phyloP scores from a whole-genome alignment of 37 sponge, comb jelly and placozoan genomes.

The Aphrocallistes beatrix region DNA sequence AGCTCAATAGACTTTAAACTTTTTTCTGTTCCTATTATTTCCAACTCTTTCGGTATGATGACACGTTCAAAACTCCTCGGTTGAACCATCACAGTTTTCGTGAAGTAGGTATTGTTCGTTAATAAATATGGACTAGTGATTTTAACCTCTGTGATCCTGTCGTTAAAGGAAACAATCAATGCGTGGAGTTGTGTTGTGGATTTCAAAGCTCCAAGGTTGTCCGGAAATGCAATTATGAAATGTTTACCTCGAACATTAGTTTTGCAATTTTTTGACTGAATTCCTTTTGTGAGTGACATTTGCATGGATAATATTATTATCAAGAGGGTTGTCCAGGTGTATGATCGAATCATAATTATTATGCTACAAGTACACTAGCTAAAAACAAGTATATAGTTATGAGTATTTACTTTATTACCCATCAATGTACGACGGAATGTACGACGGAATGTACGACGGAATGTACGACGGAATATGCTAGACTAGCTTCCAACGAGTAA shows the following conservation, averaged over 20 bases:
- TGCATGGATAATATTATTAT: no score
- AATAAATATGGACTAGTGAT: neutral
- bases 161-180: neutral
- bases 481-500: no score
- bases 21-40: neutral
- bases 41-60: neutral
- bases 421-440: no score
- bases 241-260: neutral
- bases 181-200: neutral
- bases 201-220: neutral
- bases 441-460: no score
- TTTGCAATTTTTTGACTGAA: no score
- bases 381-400: no score
- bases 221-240: neutral
- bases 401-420: no score
- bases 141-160: neutral
- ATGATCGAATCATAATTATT: no score
- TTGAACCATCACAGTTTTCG: neutral
- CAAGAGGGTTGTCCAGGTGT: no score
- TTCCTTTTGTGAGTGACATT: no score
- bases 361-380: no score
- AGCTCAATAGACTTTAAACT: neutral
- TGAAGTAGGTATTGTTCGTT: neutral
- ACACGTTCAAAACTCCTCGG: neutral
- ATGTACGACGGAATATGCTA: no score